Percentiles rank a stretch among this genome's conserved stretches.
These are phyloP conservation scores for Orthonychiurus folsomi DNA, from an alignment of 2,888 invertebrate genomes.

Conservation along the genomic window DNA sequence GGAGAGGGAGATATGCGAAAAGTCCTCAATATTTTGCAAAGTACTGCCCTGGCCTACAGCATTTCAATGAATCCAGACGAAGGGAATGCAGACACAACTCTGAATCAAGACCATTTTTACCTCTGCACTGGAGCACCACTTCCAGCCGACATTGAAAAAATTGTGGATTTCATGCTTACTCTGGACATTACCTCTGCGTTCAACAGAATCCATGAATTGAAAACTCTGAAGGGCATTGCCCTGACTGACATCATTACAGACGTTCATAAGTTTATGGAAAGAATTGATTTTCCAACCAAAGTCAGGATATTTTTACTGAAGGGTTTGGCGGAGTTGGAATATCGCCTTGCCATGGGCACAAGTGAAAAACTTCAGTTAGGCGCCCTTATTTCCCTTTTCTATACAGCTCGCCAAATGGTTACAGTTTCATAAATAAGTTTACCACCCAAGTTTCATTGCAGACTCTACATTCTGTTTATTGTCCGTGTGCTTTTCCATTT, in stretches of 20 bases:
- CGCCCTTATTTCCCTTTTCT: constrained; percentile 80
- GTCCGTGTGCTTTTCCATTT: no score
- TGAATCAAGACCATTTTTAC: constrained; percentile 86
- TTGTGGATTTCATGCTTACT: constrained; percentile 76
- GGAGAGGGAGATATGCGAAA: constrained; percentile 97
- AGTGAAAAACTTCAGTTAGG: constrained; percentile 84
- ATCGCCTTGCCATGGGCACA: constrained; percentile 72
- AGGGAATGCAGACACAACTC: constrained; percentile 50
- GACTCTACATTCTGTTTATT: no score
- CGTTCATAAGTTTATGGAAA: constrained; percentile 74
- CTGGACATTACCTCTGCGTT: constrained; percentile 65
- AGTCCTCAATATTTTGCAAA: constrained; percentile 91
- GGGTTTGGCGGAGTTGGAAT: constrained; percentile 83
- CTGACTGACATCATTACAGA: constrained; percentile 88
- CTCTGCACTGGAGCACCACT: constrained; percentile 94
- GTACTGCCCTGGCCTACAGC: constrained; percentile 80
- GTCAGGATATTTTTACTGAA: constrained; percentile 68
- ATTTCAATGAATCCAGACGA: constrained; percentile 23
- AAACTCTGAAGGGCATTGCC: constrained; percentile 81
- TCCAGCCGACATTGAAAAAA: constrained; percentile 74
- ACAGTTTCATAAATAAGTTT: no score
- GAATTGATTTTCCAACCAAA: constrained; percentile 75
- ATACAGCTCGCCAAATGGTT: constrained; percentile 54
- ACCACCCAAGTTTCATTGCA: no score
- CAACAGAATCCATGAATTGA: constrained; percentile 64